Evolutionary conservation across 2,113 vertebrate genomes (phyloP), one percentile per base, ranked within the genome.

Genomic region (Cyprinodon variegatus): DNA sequence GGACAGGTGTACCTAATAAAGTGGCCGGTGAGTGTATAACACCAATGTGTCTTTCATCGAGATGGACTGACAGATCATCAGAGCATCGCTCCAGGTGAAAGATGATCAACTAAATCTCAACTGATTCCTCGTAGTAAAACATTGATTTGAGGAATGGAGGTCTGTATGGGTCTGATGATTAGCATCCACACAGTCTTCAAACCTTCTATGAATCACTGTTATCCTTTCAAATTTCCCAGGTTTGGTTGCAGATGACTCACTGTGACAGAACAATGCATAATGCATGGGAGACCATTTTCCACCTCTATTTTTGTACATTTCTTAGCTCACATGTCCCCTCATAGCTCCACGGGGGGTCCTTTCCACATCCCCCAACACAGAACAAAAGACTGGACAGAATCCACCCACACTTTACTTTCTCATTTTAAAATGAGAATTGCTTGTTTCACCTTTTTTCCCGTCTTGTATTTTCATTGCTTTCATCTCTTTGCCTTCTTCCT

Each of bases 331-430:
- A 37, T 45, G 3, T 64, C 41, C 63, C 76, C 60, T 83, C 59
- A 74, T 77, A 75, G 65, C 41, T 22, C 68, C 48, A 70, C 74
- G 67, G 39, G 77, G 38, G 2, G 38, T 29, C 77, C 77, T 84
- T 50, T 70, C 3, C 68, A 48, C 53, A 0, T 36, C 65, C 41
- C 41, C 46, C 74, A 43, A 38, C 48, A 3, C 60, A 3, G 38
- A 84, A 83, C 81, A 80, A 86, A 84, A 78, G 67, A 14, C 76
- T 65, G 36, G 67, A n/a, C 36, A 71, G 70, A 68, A 61, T 70
- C 78, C 78, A 79, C 83, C 81, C 71, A 70, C 63, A 3, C 15
- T 36, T 7, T 6, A 59, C 53, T 43, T 65, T 62, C 17, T 0
- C 41, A 29, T 67, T 86, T 72, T 72, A 37, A 81, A 71, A 68